Evolutionary conservation across 2,797 vertebrate genomes (phyloP).

Genomic region (Psittacula derbiana): DNA sequence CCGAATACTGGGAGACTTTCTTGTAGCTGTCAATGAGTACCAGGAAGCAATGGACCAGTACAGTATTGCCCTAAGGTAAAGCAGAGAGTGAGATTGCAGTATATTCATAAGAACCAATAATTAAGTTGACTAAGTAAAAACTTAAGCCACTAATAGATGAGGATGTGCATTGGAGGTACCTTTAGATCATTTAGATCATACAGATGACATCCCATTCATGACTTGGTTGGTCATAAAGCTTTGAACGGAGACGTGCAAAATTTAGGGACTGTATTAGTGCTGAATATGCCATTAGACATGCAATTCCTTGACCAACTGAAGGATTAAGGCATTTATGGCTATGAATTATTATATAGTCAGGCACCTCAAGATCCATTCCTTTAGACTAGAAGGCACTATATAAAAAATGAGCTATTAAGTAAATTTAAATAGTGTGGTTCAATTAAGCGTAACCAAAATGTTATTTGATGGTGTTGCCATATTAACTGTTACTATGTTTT

Average conservation of each 20-base stretch:
- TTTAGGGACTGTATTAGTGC: background rate
- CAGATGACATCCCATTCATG: background rate
- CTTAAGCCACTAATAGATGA: background rate
- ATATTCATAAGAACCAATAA: rapidly evolving
- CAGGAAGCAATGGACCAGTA: conserved; percentile 99
- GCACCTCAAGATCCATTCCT: background rate
- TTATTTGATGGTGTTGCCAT: background rate
- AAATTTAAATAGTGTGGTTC: background rate
- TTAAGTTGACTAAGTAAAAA: background rate
- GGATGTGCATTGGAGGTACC: background rate
- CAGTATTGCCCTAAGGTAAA: conserved; percentile 91
- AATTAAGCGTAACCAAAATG: background rate
- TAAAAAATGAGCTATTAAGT: background rate
- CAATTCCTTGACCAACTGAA: background rate
- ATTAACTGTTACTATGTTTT: background rate
- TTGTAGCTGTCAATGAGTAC: conserved; percentile 95
- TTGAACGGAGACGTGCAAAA: background rate
- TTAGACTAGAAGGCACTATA: background rate
- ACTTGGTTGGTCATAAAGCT: background rate
- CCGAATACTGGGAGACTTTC: conserved; percentile 96
- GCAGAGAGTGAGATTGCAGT: background rate
- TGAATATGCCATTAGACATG: background rate
- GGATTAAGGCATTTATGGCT: background rate
- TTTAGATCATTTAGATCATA: rapidly evolving
- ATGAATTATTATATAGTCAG: background rate